phyloP scores from a whole-genome alignment of 1,140 invertebrate genomes.

The Plodia interpunctella region DNA sequence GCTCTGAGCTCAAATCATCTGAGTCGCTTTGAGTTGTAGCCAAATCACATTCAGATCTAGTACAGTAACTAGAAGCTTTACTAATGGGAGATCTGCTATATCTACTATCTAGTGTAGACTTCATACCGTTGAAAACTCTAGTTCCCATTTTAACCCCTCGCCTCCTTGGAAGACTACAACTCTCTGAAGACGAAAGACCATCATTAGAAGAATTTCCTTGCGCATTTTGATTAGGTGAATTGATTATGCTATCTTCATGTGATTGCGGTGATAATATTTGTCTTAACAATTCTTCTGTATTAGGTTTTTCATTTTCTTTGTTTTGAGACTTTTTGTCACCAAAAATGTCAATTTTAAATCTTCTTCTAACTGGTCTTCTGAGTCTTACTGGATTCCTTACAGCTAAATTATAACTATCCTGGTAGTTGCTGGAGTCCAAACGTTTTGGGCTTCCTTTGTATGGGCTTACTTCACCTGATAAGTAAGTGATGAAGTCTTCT shows the following conservation, averaged over 20 bases:
- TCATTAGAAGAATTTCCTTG: constrained; percentile 61
- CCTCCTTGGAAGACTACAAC: constrained; percentile 78
- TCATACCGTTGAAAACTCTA: constrained; percentile 78
- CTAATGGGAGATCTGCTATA: constrained; percentile 34
- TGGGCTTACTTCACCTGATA: constrained; percentile 80
- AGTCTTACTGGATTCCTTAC: constrained; percentile 62
- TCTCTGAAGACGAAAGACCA: constrained; percentile 68
- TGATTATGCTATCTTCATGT: constrained; percentile 61
- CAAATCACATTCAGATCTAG: constrained; percentile 60
- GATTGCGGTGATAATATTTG: constrained; percentile 52
- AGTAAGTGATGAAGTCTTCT: constrained; percentile 81
- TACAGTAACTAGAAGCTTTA: constrained; percentile 34
- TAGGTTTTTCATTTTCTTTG: constrained; percentile 83
- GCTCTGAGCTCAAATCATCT: constrained; percentile 61
- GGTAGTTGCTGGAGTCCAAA: constrained; percentile 69
- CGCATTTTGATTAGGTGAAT: constrained; percentile 35
- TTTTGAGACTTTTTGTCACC: constrained; percentile 80
- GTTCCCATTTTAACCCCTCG: constrained; percentile 85
- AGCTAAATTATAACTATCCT: constrained; percentile 75
- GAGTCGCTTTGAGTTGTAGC: constrained; percentile 69
- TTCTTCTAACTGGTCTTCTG: constrained; percentile 51
- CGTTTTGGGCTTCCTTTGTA: constrained; percentile 43
- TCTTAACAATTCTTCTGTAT: constrained; percentile 60
- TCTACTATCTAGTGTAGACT: constrained; percentile 33
- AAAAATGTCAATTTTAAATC: constrained; percentile 64